Base-by-base conservation (phyloP, 2,888 invertebrate genomes). In the Apantesis nais region DNA sequence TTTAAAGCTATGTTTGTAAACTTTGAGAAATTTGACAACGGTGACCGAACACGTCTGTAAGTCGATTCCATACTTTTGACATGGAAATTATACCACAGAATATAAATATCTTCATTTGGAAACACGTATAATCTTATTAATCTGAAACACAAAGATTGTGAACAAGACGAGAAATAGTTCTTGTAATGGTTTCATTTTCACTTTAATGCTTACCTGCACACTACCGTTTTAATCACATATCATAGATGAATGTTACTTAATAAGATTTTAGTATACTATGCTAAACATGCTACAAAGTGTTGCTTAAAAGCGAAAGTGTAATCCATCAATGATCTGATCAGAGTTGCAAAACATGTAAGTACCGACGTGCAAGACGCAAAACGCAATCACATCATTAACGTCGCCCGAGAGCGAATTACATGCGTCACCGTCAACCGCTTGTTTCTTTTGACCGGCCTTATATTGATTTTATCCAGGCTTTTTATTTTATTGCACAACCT, bases 381-480 rank as follows among this genome's bases (percentile, higher is more conserved):
- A 83, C 78, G 82, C 86, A 85, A 86, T 85, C 82, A 80, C 83
- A 82, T 83, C 83, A 83, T 86, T 87, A 86, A 80, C 75, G 79
- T 70, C 78, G 72, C 69, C 63, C 76, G 72, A 75, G 74, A 73
- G 79, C 75, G 74, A 78, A 81, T 79, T 78, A 81, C 75, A 72
- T 77, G 81, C 83, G 81, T 77, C 82, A 80, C 71, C 71, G 66
- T 70, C 75, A 48, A 74, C 70, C 66, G 72, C 67, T 70, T 67
- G 74, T 70, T 81, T 78, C 77, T 74, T 79, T 71, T 74, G 72
- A 74, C 74, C 72, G 61, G 66, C 37, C 74, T 75, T 52, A 68
- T 82, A 83, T 80, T 82, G 80, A 82, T 78, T 79, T 74, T 77
- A 69, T 66, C 74, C 58, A 62, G 68, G 62, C 68, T 78, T 77